Evolutionary conservation across 2,888 invertebrate species (phyloP), one percentile per base, ranked within the genome.

Genomic region (Pandemis cinnamomeana): DNA sequence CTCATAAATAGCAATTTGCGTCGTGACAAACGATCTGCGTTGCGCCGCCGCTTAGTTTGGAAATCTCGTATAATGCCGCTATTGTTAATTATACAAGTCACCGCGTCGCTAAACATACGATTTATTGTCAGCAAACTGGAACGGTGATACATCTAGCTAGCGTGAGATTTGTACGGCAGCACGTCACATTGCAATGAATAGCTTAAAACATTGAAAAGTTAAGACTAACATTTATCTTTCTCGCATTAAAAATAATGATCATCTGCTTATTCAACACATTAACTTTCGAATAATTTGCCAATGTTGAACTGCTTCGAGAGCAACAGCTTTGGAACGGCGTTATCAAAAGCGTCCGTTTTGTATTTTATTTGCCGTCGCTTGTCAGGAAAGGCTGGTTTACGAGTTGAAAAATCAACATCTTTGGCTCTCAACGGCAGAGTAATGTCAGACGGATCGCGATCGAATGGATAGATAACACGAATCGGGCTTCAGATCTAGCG

Each of bases 11-110:
- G 91, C 89, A 90, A 92, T 92, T 91, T 90, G 88, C 87, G 87
- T 90, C 89, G 90, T 91, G 93, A 92, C 92, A 92, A 91, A 92
- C 89, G 90, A 89, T 89, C 89, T 82, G 83, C 82, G 84, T 83
- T 84, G 87, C 86, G 89, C 84, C 86, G 89, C 83, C 84, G 88
- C 87, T 88, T 82, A 88, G 90, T 93, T 93, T 92, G 91, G 93
- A 92, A 94, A 93, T 92, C 91, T 91, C 90, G 88, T 89, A 89
- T 91, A 91, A 91, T 91, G 86, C 91, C 81, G 81, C 91, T 89
- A 92, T 93, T 93, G 93, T 93, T 92, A 91, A 93, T 93, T 93
- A 92, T 89, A 91, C 91, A 89, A 91, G 89, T 89, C 92, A 89
- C 87, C 84, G 88, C 89, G 90, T 88, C 90, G 91, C 90, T 91